Conservation (phyloP, 2,113 vertebrate species). For the Megatriorchis doriae region DNA sequence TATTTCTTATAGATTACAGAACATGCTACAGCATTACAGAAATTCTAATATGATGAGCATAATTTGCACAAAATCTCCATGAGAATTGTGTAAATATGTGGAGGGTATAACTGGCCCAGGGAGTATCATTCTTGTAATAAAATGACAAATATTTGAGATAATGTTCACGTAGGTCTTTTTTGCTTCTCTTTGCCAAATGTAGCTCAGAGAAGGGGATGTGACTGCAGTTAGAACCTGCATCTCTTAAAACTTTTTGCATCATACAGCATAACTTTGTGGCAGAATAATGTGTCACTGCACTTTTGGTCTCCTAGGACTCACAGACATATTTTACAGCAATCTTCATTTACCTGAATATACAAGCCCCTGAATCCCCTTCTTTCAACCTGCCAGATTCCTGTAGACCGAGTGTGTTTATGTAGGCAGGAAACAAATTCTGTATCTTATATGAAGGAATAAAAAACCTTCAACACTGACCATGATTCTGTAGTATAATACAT, state of each 20-base stretch:
- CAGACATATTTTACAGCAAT: neutral
- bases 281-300: neutral
- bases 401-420: neutral
- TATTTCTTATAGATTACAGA: neutral
- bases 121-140: neutral
- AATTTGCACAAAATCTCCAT: neutral
- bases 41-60: neutral
- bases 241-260: neutral
- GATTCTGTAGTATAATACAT: neutral
- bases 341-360: neutral
- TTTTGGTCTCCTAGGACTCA: neutral
- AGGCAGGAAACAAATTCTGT: neutral
- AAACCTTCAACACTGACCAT: neutral
- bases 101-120: neutral
- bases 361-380: neutral
- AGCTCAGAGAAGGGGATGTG: neutral
- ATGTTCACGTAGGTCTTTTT: neutral
- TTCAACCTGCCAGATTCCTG: neutral
- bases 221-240: neutral
- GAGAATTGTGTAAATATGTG: neutral
- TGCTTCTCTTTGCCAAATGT: neutral
- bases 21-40: neutral
- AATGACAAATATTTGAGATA: neutral
- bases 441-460: neutral
- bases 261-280: neutral